Conservation (phyloP, 1,140 invertebrate species). For the Drosophila ohnishii region DNA sequence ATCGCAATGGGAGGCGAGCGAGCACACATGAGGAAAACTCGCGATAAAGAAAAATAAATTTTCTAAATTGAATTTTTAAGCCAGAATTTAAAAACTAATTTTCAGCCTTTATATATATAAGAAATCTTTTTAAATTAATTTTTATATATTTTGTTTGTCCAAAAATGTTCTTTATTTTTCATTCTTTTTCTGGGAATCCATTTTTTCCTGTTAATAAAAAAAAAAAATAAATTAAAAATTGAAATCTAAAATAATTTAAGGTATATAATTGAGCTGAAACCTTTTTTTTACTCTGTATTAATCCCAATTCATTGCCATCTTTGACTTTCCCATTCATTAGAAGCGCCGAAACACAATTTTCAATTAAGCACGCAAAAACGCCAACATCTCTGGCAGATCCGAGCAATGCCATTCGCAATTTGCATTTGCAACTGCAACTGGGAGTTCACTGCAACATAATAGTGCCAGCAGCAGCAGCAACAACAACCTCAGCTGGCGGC, state of each 20-base stretch:
- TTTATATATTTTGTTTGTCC: no score
- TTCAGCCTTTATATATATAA: no score
- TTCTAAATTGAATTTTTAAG: not conserved
- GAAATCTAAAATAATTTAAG: not conserved
- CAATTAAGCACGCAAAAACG: conserved; percentile 74
- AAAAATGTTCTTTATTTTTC: not conserved
- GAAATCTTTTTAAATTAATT: not conserved
- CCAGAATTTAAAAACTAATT: not conserved
- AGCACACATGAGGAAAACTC: conserved; percentile 1
- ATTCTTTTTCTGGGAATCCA: accelerated
- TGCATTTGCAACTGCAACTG: conserved; percentile 66
- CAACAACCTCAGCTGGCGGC: conserved; percentile 19
- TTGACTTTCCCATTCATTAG: conserved; percentile 57
- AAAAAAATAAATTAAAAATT: not conserved
- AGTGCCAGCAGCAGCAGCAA: conserved; percentile 17
- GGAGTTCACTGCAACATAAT: conserved; percentile 21
- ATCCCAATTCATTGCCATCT: conserved; percentile 3
- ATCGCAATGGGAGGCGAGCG: conserved; percentile 23
- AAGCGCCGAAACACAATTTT: conserved; percentile 50
- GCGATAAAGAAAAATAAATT: not conserved
- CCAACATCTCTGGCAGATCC: conserved; percentile 58
- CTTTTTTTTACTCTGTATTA: conserved; percentile 12
- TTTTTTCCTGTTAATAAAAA: not conserved
- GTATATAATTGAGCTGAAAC: not conserved
- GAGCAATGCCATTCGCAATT: conserved; percentile 58